Conservation (phyloP, 2,797 vertebrate genomes). For the Menidia menidia region DNA sequence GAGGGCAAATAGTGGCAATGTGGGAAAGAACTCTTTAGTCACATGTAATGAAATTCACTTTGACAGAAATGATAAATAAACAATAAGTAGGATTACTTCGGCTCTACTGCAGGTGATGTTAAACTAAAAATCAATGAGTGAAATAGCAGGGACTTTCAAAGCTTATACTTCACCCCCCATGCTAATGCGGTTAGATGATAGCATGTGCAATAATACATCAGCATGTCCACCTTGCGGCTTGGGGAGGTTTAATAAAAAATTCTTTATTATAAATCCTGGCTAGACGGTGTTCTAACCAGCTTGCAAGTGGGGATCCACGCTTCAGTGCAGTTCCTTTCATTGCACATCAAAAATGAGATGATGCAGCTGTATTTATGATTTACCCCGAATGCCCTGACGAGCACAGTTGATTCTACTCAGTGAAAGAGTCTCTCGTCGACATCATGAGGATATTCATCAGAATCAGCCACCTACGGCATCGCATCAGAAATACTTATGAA, state of each 20-base stretch:
- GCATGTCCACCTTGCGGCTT: conserved; percentile 43
- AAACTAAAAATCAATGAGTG: conserved; percentile 40
- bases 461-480: conserved; percentile 22
- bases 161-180: conserved; percentile 12
- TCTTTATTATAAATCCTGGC: conserved; percentile 42
- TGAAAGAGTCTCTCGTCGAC: conserved; percentile 24
- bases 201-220: conserved; percentile 55
- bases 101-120: conserved; percentile 28
- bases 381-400: conserved; percentile 8
- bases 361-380: conserved; percentile 25
- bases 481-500: conserved; percentile 46
- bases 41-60: conserved; percentile 2
- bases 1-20: conserved; percentile 52
- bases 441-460: conserved; percentile 1
- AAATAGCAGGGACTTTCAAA: conserved; percentile 53
- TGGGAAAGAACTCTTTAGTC: conserved; percentile 25
- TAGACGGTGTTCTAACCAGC: conserved; percentile 35
- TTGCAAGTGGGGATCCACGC: conserved; percentile 14
- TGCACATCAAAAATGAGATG: conserved; percentile 44
- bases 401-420: conserved; percentile 45
- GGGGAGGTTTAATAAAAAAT: conserved; percentile 45
- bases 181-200: conserved; percentile 60
- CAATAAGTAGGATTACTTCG: conserved; percentile 33
- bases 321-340: conserved; percentile 36
- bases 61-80: conserved; percentile 43